Percentiles rank a stretch among this genome's conserved stretches.
These are phyloP conservation scores for Eilema depressum DNA, from an alignment of 2,888 invertebrate genomes.

Conservation along the genomic window DNA sequence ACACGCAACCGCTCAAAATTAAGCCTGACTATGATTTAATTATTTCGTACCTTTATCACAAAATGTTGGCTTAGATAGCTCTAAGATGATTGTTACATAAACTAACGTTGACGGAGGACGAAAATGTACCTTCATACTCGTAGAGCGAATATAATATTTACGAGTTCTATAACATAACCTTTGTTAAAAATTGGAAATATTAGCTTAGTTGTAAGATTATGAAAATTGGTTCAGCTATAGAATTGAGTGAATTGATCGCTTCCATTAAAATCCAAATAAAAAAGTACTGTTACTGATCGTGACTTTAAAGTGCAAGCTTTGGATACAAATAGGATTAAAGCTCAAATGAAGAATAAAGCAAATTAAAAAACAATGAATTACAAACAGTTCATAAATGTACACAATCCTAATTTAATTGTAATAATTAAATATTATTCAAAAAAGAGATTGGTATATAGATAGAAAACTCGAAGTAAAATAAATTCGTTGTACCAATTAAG, in stretches of 20 bases:
- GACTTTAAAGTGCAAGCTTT: too few species aligned
- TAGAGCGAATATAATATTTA: not conserved
- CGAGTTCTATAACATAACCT: too few species aligned
- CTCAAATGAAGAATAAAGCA: too few species aligned
- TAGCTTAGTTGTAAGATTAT: too few species aligned
- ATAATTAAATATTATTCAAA: conserved; percentile 14
- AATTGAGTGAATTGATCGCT: not conserved
- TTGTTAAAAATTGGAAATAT: too few species aligned
- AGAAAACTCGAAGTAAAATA: conserved; percentile 71
- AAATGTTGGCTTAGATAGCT: conserved; percentile 35
- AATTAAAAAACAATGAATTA: not conserved
- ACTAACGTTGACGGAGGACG: not conserved
- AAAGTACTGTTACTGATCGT: too few species aligned
- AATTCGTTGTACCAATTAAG: conserved; percentile 81
- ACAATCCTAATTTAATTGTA: not conserved
- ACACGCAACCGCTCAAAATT: conserved; percentile 70
- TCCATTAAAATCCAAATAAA: too few species aligned
- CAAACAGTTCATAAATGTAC: not conserved
- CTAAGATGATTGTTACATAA: not conserved
- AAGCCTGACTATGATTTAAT: conserved; percentile 61
- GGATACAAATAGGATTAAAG: too few species aligned
- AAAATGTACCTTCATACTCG: not conserved
- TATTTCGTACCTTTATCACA: conserved; percentile 64
- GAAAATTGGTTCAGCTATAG: too few species aligned
- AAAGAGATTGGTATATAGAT: conserved; percentile 52